Evolutionary conservation across 2,113 vertebrate species (phyloP), one percentile per base, ranked within the genome.

Genomic region (Hemiprocne comata): DNA sequence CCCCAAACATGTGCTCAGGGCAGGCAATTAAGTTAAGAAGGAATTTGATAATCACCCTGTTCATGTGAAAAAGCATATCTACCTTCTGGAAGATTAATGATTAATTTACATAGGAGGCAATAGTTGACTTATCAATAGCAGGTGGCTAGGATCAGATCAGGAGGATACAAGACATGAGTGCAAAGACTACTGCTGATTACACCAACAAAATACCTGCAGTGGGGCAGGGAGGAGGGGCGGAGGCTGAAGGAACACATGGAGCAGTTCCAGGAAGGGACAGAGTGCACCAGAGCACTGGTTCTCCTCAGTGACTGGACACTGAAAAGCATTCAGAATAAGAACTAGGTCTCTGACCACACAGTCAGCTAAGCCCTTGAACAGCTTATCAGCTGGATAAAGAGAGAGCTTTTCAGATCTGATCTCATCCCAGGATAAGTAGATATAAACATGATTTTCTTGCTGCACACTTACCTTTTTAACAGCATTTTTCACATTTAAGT

Each of bases 311-410:
- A 57, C 70, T 50, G 40, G 7, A 70, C n/a, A 69, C 78, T 11
- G 36, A 46, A 20, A 46, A 83, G 77, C 2, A 31, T 6, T 79
- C 67, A 4, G 19, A 40, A 12, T 14, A 70, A 86, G 86, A 94
- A 92, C 64, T 33, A 73, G 79, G 94, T 67, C 92, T 89, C 75
- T n/a, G 61, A 71, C 46, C 73, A 31, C 75, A 73, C 2, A 0
- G 76, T 40, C 86, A 87, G 86, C 91, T 96, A 85, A 97, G 91
- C 73, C 84, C 64, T 29, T 64, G 80, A 92, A 86, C 79, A 92
- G 92, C 91, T 95, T 92, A 93, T 57, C 48, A 89, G 61, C 65
- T 51, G 31, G 91, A 93, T 86, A 62, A 83, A 62, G 76, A 62
- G 53, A 79, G 64, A 81, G 91, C 86, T 95, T 90, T 90, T 55